A percentile compares a stretch with the other conserved stretches of the same genome.
Evolutionary conservation across 2,113 vertebrate genomes (phyloP).

Genomic region (Meriones unguiculatus): DNA sequence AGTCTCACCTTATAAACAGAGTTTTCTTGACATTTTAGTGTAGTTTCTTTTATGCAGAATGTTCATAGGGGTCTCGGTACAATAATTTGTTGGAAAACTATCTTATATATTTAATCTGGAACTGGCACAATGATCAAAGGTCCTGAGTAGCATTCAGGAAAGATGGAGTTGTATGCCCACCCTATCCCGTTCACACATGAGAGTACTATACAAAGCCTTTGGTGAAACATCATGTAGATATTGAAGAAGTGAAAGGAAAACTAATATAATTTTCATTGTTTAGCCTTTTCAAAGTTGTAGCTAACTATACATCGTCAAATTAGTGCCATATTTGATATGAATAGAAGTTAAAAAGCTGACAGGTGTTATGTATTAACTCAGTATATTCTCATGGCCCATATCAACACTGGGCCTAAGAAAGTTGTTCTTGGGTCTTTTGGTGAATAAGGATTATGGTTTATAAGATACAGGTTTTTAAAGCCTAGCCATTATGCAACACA

Average conservation of each 20-base stretch:
- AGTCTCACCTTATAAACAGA: neutral
- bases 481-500: constrained; percentile 6
- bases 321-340: constrained; percentile 14
- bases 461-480: constrained; percentile 33
- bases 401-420: neutral
- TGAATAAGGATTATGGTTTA: constrained; percentile 24
- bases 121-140: neutral
- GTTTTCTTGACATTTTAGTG: constrained; percentile 31
- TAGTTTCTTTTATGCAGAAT: constrained; percentile 23
- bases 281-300: constrained; percentile 17
- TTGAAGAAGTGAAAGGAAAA: constrained; percentile 37
- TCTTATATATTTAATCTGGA: neutral
- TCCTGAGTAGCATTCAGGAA: constrained; percentile 1
- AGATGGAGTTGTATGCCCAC: neutral
- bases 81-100: neutral
- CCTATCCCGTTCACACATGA: neutral
- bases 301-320: constrained; percentile 14
- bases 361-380: neutral
- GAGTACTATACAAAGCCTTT: neutral
- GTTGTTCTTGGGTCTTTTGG: constrained; percentile 24
- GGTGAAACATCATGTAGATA: neutral
- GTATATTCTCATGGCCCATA: neutral
- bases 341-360: constrained; percentile 25
- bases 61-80: neutral
- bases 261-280: constrained; percentile 46